A percentile compares a stretch with the other conserved stretches of the same genome.
Conservation (phyloP, 2,113 vertebrate genomes). For the Apistogramma diplotaenia region DNA sequence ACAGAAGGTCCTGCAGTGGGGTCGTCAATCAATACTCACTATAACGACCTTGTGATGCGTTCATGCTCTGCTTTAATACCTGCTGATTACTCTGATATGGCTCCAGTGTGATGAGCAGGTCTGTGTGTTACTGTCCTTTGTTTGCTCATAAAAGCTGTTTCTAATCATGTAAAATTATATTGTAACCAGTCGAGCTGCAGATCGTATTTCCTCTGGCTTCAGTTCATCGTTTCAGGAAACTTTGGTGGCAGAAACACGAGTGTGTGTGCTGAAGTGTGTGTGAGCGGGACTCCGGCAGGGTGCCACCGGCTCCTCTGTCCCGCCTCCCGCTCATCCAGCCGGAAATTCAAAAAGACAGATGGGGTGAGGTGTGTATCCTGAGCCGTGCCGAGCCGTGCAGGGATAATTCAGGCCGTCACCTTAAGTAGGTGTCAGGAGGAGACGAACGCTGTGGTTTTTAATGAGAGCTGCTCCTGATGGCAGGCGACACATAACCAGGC, state of each 20-base stretch:
- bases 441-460: constrained; percentile 66
- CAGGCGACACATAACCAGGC: constrained; percentile 50
- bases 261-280: not conserved
- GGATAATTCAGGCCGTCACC: constrained; percentile 66
- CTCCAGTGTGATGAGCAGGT: constrained; percentile 3
- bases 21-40: constrained; percentile 16
- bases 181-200: not conserved
- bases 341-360: constrained; percentile 65
- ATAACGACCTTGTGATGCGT: not conserved
- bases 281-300: not conserved
- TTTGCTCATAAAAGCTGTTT: not conserved
- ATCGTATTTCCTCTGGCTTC: not conserved
- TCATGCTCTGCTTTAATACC: constrained; percentile 5
- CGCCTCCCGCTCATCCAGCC: constrained; percentile 41
- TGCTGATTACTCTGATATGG: not conserved
- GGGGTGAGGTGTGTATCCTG: constrained; percentile 18
- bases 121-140: not conserved
- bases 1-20: not conserved
- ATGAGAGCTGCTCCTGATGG: constrained; percentile 54
- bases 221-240: not conserved
- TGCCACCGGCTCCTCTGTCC: not conserved
- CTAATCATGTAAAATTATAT: not conserved
- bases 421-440: constrained; percentile 69
- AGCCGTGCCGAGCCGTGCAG: not conserved
- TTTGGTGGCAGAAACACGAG: not conserved